These are phyloP conservation scores for Isoperla grammatica DNA, from an alignment of 2,888 invertebrate genomes.

Conservation along the genomic window DNA sequence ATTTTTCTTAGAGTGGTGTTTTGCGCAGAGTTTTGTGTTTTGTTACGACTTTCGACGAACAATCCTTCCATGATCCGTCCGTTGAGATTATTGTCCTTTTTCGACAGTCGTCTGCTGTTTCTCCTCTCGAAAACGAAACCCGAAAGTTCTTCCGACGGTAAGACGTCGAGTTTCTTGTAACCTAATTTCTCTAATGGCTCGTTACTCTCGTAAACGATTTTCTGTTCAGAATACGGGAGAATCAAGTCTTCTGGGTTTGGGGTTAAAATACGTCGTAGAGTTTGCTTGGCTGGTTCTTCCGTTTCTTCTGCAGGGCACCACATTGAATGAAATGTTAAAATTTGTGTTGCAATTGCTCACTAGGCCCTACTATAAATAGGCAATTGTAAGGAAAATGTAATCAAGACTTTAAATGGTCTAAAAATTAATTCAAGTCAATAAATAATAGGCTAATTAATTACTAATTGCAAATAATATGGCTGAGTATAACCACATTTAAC, in stretches of 20 bases:
- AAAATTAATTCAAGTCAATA: no score
- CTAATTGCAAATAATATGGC: no score
- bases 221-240: neutral
- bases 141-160: neutral
- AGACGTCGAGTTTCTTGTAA: neutral
- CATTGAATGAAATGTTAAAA: no score
- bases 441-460: no score
- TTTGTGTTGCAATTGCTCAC: no score
- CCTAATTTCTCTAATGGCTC: no score
- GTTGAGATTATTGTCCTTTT: conserved; percentile 26
- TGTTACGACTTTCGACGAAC: conserved; percentile 36
- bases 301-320: neutral
- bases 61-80: conserved; percentile 35
- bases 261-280: conserved; percentile 10
- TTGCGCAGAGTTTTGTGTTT: conserved; percentile 21
- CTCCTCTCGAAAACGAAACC: conserved; percentile 27
- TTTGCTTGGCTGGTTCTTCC: neutral
- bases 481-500: no score
- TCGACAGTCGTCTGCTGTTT: conserved; percentile 28
- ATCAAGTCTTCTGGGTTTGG: conserved; percentile 22
- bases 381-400: no score
- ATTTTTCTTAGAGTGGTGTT: conserved; percentile 13
- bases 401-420: no score
- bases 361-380: no score
- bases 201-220: neutral